A percentile compares a stretch with the other conserved stretches of the same genome.
Evolutionary conservation across 2,797 vertebrate species (phyloP).

Genomic region (Rhinophrynus dorsalis): DNA sequence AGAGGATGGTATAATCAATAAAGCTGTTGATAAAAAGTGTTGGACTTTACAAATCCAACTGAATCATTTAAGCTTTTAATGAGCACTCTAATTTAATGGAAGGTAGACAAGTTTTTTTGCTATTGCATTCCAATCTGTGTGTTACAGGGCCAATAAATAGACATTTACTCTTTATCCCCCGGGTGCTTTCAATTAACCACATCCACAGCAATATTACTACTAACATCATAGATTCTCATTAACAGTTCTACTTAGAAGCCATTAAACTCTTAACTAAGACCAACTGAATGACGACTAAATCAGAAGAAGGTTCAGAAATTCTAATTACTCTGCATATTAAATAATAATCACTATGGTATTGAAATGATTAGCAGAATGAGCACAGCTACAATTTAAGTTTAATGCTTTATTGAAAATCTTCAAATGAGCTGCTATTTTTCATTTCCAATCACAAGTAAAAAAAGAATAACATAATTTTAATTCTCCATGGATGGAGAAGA

Average conservation of each 20-base stretch:
- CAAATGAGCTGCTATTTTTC: too few relatives aligned
- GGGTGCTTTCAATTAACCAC: constrained; percentile 2
- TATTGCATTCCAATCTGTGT: background rate
- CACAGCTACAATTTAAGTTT: background rate
- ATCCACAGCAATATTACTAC: background rate
- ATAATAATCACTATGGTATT: constrained; percentile 3
- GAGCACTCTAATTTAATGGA: background rate
- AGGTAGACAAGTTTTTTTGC: background rate
- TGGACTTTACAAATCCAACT: too few relatives aligned
- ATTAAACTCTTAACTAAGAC: constrained; percentile 22
- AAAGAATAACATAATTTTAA: too few relatives aligned
- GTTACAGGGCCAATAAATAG: background rate
- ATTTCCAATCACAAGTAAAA: too few relatives aligned
- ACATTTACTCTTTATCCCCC: background rate
- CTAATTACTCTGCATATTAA: constrained; percentile 16
- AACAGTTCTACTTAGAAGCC: constrained; percentile 2
- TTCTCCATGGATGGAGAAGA: too few relatives aligned
- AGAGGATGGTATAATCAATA: too few relatives aligned
- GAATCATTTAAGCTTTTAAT: background rate
- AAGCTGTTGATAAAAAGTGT: too few relatives aligned
- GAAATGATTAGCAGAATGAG: background rate
- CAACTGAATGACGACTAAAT: background rate
- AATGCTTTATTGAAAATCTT: background rate
- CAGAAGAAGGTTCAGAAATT: background rate
- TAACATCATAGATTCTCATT: constrained; percentile 8